phyloP scores from a whole-genome alignment of 1,140 invertebrate genomes.

The Scaptomyza graminum region DNA sequence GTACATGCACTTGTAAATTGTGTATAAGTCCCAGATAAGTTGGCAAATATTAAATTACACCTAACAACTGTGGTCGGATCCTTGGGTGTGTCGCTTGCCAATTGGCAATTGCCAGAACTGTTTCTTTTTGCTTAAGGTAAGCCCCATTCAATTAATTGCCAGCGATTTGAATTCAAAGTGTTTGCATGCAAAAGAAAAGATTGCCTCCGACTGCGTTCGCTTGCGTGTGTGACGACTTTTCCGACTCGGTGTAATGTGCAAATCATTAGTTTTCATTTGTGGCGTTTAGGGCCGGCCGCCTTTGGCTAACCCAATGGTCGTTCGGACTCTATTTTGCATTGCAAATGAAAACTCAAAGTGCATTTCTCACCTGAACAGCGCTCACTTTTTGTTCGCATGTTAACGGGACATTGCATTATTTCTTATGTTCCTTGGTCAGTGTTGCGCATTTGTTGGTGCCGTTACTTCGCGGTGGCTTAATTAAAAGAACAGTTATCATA shows the following conservation, averaged over 20 bases:
- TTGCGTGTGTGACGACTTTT: slow-evolving; percentile 35
- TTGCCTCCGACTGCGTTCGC: slow-evolving; percentile 6
- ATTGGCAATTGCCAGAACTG: slow-evolving; percentile 4
- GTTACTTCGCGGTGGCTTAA: slow-evolving; percentile 21
- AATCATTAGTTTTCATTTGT: slow-evolving; percentile 59
- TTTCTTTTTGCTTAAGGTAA: neutral
- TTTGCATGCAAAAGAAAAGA: slow-evolving; percentile 31
- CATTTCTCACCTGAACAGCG: slow-evolving; percentile 44
- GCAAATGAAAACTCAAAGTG: slow-evolving; percentile 44
- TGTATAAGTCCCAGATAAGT: neutral
- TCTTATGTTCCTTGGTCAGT: slow-evolving; percentile 36
- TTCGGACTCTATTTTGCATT: slow-evolving; percentile 36
- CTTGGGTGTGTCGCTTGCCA: neutral
- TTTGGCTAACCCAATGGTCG: neutral
- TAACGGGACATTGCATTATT: slow-evolving; percentile 38
- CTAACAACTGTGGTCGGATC: neutral
- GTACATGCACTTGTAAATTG: neutral
- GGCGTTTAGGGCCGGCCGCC: slow-evolving; percentile 24
- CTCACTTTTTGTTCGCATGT: slow-evolving; percentile 33
- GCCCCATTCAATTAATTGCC: slow-evolving; percentile 19
- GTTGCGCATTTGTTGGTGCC: slow-evolving; percentile 32
- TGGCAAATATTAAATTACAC: slow-evolving; percentile 1
- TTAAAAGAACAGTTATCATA: slow-evolving; percentile 19
- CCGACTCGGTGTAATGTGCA: slow-evolving; percentile 22
- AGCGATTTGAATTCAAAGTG: slow-evolving; percentile 18